These are phyloP conservation scores for Myxocyprinus asiaticus DNA, from an alignment of 2,113 vertebrate species.

Conservation along the genomic window DNA sequence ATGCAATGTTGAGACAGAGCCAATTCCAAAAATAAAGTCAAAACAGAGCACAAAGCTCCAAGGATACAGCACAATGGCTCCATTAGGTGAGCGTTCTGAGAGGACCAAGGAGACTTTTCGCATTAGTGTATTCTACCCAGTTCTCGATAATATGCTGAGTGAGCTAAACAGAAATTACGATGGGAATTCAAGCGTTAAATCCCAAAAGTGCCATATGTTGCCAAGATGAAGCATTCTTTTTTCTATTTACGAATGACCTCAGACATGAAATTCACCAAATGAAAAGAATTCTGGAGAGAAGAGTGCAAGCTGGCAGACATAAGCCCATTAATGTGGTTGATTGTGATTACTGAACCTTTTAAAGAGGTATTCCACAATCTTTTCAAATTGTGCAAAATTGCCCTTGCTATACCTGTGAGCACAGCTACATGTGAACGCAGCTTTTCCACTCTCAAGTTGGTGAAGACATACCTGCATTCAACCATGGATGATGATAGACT, in stretches of 20 bases:
- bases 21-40: slow-evolving; percentile 16
- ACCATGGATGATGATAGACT: too few relatives aligned
- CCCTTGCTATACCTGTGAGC: too few relatives aligned
- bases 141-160: slow-evolving; percentile 28
- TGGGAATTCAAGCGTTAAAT: slow-evolving; percentile 22
- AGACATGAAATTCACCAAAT: slow-evolving; percentile 26
- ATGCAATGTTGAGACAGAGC: not conserved
- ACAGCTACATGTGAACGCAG: too few relatives aligned
- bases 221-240: slow-evolving; percentile 16
- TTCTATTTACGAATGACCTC: slow-evolving; percentile 19
- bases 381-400: too few relatives aligned
- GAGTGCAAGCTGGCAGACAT: not conserved
- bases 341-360: too few relatives aligned
- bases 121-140: slow-evolving; percentile 1
- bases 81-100: too few relatives aligned
- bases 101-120: not conserved
- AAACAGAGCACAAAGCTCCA: not conserved
- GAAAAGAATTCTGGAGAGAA: slow-evolving; percentile 12
- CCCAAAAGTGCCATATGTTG: slow-evolving; percentile 25
- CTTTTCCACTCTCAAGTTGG: too few relatives aligned
- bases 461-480: too few relatives aligned
- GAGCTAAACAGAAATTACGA: slow-evolving; percentile 36
- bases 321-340: not conserved
- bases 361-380: too few relatives aligned
- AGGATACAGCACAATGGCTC: not conserved